Base-by-base conservation (phyloP, 2,888 invertebrate species). In the Leptinotarsa tumamoca region DNA sequence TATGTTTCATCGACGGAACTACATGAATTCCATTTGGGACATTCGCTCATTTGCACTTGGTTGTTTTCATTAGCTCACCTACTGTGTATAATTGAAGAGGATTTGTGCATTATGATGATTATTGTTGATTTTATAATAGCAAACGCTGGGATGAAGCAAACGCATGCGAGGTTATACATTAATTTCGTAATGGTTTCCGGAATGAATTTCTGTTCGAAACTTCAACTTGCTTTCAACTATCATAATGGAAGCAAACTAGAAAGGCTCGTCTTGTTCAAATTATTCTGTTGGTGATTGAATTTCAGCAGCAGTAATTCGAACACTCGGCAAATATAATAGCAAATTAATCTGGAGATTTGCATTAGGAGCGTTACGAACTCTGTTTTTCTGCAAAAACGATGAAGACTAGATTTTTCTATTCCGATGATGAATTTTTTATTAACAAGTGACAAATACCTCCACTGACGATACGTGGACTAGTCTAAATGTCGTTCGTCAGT, bases 41-140 rank as follows among this genome's bases (percentile, higher is more conserved):
- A 63, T 43, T 43, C n/a, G 63, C 43, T 63, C n/a, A 33, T 63
- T 63, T 43, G 63, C 63, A 33, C 27, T 33, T 13, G 33, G 17
- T 7, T 63, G 43, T 43, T 63, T 63, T 63, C 63, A 63, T 63
- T 33, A 63, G 33, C 58, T 58, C 15, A 23, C 63, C 63, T 27
- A 63, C 33, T 27, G n/a, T 27, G n/a, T 14, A 33, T 63, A 63
- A 33, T 43, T 18, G 63, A n/a, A 63, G 63, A 18, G 63, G 43
- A 63, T 63, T 43, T 33, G 63, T 43, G 63, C 43, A 43, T 43
- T 63, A 63, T 63, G 17, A 33, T 43, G 10, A 63, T 63, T 63
- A 63, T n/a, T 43, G 63, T 63, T 63, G 43, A 63, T 63, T 63
- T 63, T 43, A 63, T 33, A 63, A 33, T 33, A 15, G 15, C 58